phyloP scores from a whole-genome alignment of 2,113 vertebrate species.

The Pelobates fuscus region DNA sequence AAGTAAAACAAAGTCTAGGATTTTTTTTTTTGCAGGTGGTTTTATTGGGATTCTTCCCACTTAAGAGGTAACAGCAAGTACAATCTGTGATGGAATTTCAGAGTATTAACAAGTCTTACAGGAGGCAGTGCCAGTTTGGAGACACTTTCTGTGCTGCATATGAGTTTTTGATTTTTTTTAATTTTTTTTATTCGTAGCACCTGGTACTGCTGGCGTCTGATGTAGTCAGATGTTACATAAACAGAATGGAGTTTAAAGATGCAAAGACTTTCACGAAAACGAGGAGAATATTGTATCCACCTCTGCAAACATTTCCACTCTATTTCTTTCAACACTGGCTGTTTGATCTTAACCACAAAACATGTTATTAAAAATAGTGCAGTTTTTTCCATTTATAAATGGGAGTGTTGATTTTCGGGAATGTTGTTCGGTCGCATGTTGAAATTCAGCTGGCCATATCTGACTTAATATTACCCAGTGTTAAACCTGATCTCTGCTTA shows the following conservation, averaged over 20 bases:
- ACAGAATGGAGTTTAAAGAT: conserved; percentile 44
- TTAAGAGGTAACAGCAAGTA: conserved; percentile 33
- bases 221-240: conserved; percentile 49
- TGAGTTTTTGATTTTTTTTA: conserved; percentile 32
- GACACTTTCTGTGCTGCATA: conserved; percentile 40
- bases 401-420: conserved; percentile 42
- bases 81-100: conserved; percentile 27
- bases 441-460: conserved; percentile 24
- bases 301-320: conserved; percentile 50
- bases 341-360: conserved; percentile 51
- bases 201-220: conserved; percentile 43
- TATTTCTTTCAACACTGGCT: conserved; percentile 43
- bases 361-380: conserved; percentile 49
- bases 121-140: conserved; percentile 23
- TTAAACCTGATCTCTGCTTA: conserved; percentile 1
- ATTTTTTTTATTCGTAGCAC: conserved; percentile 42
- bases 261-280: conserved; percentile 39
- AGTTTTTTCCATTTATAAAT: conserved; percentile 34
- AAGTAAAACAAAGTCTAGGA: conserved; percentile 20
- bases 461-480: conserved; percentile 31
- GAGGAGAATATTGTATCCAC: conserved; percentile 44
- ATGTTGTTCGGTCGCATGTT: conserved; percentile 32
- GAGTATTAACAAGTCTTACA: conserved; percentile 31
- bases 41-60: conserved; percentile 7
- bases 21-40: conserved; percentile 20